Conservation (phyloP, 2,888 invertebrate genomes). For the Leptinotarsa rubiginosa region DNA sequence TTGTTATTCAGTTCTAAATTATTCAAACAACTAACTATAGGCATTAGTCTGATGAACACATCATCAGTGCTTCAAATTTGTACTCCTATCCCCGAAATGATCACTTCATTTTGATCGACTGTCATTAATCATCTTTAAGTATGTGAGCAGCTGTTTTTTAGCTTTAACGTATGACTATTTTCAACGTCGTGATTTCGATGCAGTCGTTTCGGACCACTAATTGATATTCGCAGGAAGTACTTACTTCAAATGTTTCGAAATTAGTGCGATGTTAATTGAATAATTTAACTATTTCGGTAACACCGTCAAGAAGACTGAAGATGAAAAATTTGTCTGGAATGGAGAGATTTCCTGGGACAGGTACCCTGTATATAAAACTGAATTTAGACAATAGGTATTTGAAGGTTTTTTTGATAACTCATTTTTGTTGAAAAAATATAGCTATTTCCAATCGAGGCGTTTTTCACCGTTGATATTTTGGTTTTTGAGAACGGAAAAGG, state of each 20-base stretch:
- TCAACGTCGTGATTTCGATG: slow-evolving; percentile 17
- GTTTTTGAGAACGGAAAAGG: no score
- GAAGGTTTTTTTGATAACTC: no score
- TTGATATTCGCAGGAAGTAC: slow-evolving; percentile 10
- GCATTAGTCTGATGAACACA: slow-evolving; percentile 1
- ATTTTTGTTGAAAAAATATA: no score
- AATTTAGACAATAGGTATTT: no score
- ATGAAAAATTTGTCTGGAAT: no score
- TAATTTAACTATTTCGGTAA: not conserved
- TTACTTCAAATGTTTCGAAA: slow-evolving; percentile 1
- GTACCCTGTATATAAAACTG: no score
- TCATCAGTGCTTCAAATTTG: slow-evolving; percentile 13
- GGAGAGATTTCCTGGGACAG: no score
- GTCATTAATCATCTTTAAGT: slow-evolving; percentile 21
- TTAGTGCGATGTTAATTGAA: not conserved
- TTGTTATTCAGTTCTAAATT: not conserved
- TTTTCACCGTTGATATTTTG: no score
- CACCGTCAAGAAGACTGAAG: not conserved
- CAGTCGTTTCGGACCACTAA: not conserved
- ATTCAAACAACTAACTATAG: slow-evolving; percentile 1
- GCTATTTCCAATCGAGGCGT: no score
- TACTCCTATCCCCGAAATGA: slow-evolving; percentile 20
- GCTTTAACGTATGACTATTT: slow-evolving; percentile 1
- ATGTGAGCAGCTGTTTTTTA: slow-evolving; percentile 24
- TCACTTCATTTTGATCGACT: slow-evolving; percentile 22